A percentile compares a stretch with the other conserved stretches of the same genome.
phyloP scores from a whole-genome alignment of 1,140 invertebrate species.

The Marisa cornuarietis region DNA sequence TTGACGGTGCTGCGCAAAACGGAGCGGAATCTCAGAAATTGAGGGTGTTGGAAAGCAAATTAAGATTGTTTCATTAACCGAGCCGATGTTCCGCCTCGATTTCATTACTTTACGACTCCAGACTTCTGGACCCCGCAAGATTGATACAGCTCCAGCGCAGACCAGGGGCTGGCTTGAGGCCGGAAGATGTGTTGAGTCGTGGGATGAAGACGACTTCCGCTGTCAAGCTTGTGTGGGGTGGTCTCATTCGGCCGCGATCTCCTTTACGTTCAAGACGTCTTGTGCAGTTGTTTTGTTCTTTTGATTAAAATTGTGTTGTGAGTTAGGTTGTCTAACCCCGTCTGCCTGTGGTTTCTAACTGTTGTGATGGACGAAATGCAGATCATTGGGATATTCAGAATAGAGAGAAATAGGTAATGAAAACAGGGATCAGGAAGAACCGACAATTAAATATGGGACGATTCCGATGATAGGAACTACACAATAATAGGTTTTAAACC shows the following conservation, averaged over 20 bases:
- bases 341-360: no score
- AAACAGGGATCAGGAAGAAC: no score
- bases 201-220: background rate
- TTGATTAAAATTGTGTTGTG: no score
- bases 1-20: slow-evolving; percentile 5
- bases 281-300: no score
- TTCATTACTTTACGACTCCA: slow-evolving; percentile 12
- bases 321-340: no score
- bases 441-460: no score
- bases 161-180: background rate
- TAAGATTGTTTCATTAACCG: slow-evolving; percentile 19
- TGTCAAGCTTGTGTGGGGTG: background rate
- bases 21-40: background rate
- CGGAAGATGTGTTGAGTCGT: background rate
- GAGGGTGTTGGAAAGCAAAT: slow-evolving; percentile 11
- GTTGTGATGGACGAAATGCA: no score
- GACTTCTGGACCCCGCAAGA: background rate
- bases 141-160: background rate
- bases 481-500: no score
- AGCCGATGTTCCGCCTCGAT: slow-evolving; percentile 15
- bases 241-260: background rate
- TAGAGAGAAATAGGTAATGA: no score
- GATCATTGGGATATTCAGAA: no score
- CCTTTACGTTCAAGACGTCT: background rate
- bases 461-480: no score